A percentile compares a stretch with the other conserved stretches of the same genome.
phyloP scores from a whole-genome alignment of 2,888 invertebrate genomes.

The Aphidius colemani region DNA sequence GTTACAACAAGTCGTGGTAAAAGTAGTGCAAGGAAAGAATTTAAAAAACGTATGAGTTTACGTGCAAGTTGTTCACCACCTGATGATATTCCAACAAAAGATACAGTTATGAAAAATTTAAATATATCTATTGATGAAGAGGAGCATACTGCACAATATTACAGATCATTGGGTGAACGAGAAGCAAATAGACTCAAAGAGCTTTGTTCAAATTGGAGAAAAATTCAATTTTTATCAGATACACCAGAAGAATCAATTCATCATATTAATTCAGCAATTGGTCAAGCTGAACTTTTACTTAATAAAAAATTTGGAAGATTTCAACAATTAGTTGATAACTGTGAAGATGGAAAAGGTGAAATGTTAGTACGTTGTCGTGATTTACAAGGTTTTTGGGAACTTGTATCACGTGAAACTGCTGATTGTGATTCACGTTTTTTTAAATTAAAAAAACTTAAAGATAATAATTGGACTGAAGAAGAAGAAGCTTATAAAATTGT shows the following conservation, averaged over 20 bases:
- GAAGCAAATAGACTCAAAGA: constrained; percentile 64
- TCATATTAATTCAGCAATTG: constrained; percentile 72
- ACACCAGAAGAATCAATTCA: constrained; percentile 64
- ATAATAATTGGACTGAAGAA: constrained; percentile 62
- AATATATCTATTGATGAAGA: constrained; percentile 51
- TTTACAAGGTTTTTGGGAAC: constrained; percentile 87
- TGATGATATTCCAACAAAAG: constrained; percentile 47
- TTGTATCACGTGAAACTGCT: constrained; percentile 73
- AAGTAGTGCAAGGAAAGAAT: constrained; percentile 64
- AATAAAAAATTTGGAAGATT: constrained; percentile 81
- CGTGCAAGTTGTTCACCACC: constrained; percentile 8
- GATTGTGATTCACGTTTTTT: constrained; percentile 49
- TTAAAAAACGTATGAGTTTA: constrained; percentile 39
- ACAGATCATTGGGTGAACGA: constrained; percentile 59
- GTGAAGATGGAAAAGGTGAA: constrained; percentile 59
- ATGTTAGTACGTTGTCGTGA: constrained; percentile 70
- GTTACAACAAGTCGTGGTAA: constrained; percentile 68
- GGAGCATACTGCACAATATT: constrained; percentile 57
- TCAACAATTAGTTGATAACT: constrained; percentile 59
- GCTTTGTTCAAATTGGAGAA: constrained; percentile 65
- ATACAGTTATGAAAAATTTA: constrained; percentile 46
- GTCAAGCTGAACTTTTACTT: constrained; percentile 78
- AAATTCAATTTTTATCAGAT: constrained; percentile 56
- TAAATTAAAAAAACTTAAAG: constrained; percentile 40
- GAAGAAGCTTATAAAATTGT: constrained; percentile 10